A percentile compares a stretch with the other conserved stretches of the same genome.
phyloP scores from a whole-genome alignment of 2,888 invertebrate genomes.

The Rugalucina vietnamica region DNA sequence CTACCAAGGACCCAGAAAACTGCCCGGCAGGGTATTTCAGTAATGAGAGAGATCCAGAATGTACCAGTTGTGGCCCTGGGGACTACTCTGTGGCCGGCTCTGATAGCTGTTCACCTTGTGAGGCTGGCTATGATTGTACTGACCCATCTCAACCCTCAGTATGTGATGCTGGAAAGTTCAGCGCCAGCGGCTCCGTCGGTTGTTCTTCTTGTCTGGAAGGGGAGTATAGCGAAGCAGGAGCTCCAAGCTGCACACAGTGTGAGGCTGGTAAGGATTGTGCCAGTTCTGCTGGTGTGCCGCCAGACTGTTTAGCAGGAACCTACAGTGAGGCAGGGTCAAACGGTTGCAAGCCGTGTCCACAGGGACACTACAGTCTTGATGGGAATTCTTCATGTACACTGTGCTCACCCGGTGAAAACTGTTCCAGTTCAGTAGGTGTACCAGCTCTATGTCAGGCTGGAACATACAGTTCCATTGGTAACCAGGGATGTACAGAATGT shows the following conservation, averaged over 20 bases:
- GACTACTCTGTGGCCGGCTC: conserved; percentile 70
- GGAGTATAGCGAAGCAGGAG: conserved; percentile 64
- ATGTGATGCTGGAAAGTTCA: conserved; percentile 53
- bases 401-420: conserved; percentile 43
- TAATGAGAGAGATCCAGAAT: conserved; percentile 68
- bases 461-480: conserved; percentile 75
- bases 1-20: conserved; percentile 12
- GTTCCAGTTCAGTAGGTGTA: conserved; percentile 30
- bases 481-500: conserved; percentile 71
- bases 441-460: conserved; percentile 73
- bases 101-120: conserved; percentile 68
- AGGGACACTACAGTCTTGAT: neutral
- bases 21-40: conserved; percentile 74
- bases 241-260: conserved; percentile 71
- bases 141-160: conserved; percentile 22
- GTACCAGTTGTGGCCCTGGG: conserved; percentile 69
- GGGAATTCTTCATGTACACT: conserved; percentile 61
- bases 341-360: neutral
- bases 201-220: conserved; percentile 60
- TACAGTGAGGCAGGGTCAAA: conserved; percentile 39
- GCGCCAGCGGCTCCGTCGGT: conserved; percentile 36
- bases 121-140: conserved; percentile 63
- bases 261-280: conserved; percentile 71
- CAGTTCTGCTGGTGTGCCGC: conserved; percentile 16
- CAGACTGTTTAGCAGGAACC: conserved; percentile 33